Evolutionary conservation across 2,797 vertebrate species (phyloP), one percentile per base, ranked within the genome.

Genomic region (Danio kyathit): DNA sequence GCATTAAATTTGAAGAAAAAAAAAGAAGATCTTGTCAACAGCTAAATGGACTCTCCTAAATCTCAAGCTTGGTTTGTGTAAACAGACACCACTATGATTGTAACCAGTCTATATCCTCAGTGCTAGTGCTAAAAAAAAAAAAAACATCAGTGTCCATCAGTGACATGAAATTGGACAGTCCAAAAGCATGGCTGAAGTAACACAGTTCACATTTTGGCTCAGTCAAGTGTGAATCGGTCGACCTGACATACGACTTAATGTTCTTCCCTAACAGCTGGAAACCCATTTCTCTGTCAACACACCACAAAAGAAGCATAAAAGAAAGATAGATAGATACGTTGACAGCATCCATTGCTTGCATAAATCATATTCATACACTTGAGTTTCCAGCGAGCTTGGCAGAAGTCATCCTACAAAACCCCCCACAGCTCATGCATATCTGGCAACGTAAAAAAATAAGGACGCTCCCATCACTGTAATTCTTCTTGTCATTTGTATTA

Each of bases 401-500:
- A 40, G 44, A 38, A 74, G 41, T 63, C 6, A 12, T 10, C 16
- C 43, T 51, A 19, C 1, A 74, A n/a, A 8, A 17, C 19, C 63
- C 52, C 72, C 19, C 19, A 40, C 29, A 70, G 19, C 64, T 64
- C 46, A 29, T 44, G 16, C 73, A 54, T 19, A 63, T 76, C 46
- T 76, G 67, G 48, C 21, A 43, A 29, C 29, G 29, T 0, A 17
- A 11, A 65, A 38, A 29, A 72, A 57, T 49, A 72, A 64, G 70
- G 74, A 67, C 65, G 76, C 44, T 63, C 14, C 17, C 21, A 67
- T 59, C 54, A 69, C 40, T 67, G 66, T 70, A 69, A 80, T 72
- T 80, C 82, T 44, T 9, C 48, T 67, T 76, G 79, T 88, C 80
- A 82, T 57, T 82, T 44, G 78, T 79, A 89, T 83, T 56, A 87